phyloP scores from a whole-genome alignment of 2,113 vertebrate species.

The Menura novaehollandiae region DNA sequence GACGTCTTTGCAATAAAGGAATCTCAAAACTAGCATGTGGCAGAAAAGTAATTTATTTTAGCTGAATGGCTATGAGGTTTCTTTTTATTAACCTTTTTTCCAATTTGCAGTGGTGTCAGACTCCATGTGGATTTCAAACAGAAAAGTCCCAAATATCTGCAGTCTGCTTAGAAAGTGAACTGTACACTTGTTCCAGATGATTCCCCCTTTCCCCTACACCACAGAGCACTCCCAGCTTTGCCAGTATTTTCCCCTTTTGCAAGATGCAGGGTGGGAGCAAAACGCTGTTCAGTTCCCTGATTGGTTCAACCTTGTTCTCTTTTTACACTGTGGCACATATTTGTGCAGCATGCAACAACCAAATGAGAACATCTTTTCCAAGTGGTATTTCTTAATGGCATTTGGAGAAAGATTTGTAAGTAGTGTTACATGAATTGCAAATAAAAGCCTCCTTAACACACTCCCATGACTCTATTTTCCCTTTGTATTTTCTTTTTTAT shows the following conservation, averaged over 20 bases:
- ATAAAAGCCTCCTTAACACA: background rate
- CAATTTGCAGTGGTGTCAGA: background rate
- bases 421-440: background rate
- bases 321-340: constrained; percentile 36
- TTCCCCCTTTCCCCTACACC: background rate
- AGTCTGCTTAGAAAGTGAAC: background rate
- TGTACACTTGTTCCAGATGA: background rate
- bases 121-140: background rate
- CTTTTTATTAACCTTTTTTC: background rate
- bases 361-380: constrained; percentile 28
- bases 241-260: background rate
- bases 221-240: background rate
- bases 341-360: background rate
- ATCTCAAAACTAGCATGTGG: background rate
- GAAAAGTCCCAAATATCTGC: background rate
- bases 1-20: background rate
- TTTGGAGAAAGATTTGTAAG: constrained; percentile 5
- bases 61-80: background rate
- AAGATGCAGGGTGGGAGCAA: background rate
- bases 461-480: background rate
- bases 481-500: background rate
- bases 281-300: background rate
- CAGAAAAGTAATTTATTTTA: background rate
- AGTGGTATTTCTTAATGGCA: constrained; percentile 16
- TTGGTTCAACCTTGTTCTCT: background rate